Percentiles rank a stretch among this genome's conserved stretches.
Conservation (phyloP, 2,888 invertebrate species). For the Euplagia quadripunctaria region DNA sequence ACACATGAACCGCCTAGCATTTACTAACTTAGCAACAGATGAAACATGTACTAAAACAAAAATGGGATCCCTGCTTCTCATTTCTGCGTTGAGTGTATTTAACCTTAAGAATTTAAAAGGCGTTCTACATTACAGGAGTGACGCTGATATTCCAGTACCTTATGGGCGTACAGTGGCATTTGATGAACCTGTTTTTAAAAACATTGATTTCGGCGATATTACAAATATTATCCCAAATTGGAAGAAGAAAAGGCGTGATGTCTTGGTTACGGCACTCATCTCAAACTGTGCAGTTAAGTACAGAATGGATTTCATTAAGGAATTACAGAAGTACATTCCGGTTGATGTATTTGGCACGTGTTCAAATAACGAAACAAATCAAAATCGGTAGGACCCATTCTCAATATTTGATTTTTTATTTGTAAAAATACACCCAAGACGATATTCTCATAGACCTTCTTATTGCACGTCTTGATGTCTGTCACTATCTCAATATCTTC, state of each 20-base stretch:
- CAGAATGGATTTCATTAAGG: conserved; percentile 85
- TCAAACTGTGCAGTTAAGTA: conserved; percentile 86
- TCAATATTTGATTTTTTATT: neutral
- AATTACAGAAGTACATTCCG: conserved; percentile 87
- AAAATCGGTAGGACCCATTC: conserved; percentile 7
- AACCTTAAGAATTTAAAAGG: neutral
- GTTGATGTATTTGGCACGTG: conserved; percentile 88
- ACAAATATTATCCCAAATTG: conserved; percentile 68
- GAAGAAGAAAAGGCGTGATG: conserved; percentile 78
- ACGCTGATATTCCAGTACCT: conserved; percentile 89
- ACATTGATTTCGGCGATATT: conserved; percentile 37
- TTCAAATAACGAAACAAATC: conserved; percentile 62
- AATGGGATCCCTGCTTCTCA: too few relatives aligned
- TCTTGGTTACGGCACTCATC: conserved; percentile 85
- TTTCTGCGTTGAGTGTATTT: neutral
- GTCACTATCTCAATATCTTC: too few relatives aligned
- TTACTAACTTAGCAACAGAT: too few relatives aligned
- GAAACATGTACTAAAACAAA: too few relatives aligned
- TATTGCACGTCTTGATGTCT: too few relatives aligned
- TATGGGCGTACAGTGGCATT: conserved; percentile 87
- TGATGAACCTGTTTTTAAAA: conserved; percentile 36
- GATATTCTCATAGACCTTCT: too few relatives aligned
- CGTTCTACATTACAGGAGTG: conserved; percentile 79
- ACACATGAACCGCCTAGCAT: too few relatives aligned
- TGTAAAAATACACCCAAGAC: neutral